phyloP scores from a whole-genome alignment of 2,113 vertebrate species.

The Strix aluco region DNA sequence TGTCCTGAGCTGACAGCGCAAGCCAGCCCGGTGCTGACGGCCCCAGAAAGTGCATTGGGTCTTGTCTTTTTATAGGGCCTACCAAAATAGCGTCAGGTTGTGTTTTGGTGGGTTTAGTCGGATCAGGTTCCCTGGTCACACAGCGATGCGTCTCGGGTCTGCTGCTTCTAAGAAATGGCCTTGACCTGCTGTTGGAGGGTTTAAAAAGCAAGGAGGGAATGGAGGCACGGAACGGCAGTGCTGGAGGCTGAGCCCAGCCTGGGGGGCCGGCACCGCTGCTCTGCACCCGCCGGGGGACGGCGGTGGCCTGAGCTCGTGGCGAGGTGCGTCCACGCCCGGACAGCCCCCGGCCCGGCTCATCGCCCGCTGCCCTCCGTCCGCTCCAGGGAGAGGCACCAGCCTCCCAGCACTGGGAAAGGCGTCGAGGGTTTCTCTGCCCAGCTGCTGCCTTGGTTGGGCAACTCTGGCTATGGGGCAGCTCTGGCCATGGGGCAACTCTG shows the following conservation, averaged over 20 bases:
- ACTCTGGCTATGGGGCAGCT: no score
- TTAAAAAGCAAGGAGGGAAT: not conserved
- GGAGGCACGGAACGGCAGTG: rapidly evolving
- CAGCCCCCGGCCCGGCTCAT: no score
- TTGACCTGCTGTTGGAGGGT: not conserved
- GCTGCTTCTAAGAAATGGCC: not conserved
- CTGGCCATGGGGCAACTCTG: no score
- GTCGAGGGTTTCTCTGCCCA: not conserved
- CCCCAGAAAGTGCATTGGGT: rapidly evolving
- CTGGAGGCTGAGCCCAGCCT: not conserved
- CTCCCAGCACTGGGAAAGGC: not conserved
- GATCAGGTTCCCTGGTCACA: not conserved
- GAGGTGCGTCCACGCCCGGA: not conserved
- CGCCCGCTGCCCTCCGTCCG: rapidly evolving
- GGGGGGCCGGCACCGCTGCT: not conserved
- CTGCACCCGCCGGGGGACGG: not conserved
- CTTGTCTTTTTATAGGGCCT: not conserved
- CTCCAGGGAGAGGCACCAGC: not conserved
- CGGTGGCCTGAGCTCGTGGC: not conserved
- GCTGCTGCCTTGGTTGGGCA: not conserved
- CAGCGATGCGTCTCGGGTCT: rapidly evolving
- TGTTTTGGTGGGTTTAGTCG: not conserved
- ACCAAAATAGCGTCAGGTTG: not conserved
- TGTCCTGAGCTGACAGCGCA: rapidly evolving
- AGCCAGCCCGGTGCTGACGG: not conserved